These are phyloP conservation scores for Rhyacophila evoluta DNA, from an alignment of 2,888 invertebrate genomes.

Conservation along the genomic window DNA sequence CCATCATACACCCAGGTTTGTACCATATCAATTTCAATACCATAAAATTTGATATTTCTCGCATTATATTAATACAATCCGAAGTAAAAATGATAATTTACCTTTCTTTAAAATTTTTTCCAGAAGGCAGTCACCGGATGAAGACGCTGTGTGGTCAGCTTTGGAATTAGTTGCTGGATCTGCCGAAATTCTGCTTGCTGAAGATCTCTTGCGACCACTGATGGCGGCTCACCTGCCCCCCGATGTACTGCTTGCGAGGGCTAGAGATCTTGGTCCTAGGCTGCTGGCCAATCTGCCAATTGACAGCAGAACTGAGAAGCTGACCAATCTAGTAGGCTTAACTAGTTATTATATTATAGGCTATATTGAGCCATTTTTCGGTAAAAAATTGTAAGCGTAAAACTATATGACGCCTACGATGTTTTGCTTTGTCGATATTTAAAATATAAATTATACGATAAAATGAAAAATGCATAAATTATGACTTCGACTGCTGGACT, in stretches of 20 bases:
- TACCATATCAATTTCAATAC: neutral
- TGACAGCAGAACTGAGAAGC: slow-evolving; percentile 78
- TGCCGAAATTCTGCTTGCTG: slow-evolving; percentile 62
- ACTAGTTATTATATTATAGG: too few species aligned
- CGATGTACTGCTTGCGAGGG: slow-evolving; percentile 88
- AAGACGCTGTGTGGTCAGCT: slow-evolving; percentile 59
- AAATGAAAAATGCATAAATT: too few species aligned
- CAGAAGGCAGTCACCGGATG: slow-evolving; percentile 74
- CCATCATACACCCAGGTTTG: slow-evolving; percentile 76
- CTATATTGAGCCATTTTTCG: too few species aligned
- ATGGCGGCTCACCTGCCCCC: slow-evolving; percentile 72
- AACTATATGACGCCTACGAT: too few species aligned
- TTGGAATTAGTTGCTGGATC: slow-evolving; percentile 61
- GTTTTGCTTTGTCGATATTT: too few species aligned
- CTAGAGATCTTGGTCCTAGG: slow-evolving; percentile 87
- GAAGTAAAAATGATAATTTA: too few species aligned
- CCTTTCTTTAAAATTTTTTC: too few species aligned
- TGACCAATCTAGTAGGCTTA: slow-evolving; percentile 85
- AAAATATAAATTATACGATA: too few species aligned
- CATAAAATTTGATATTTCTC: neutral
- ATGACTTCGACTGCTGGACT: too few species aligned
- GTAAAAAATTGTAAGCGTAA: too few species aligned
- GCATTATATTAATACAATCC: too few species aligned
- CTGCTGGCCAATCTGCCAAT: slow-evolving; percentile 80
- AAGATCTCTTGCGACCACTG: slow-evolving; percentile 69